These are phyloP conservation scores for Allobates femoralis DNA, from an alignment of 2,797 vertebrate genomes.

Conservation along the genomic window DNA sequence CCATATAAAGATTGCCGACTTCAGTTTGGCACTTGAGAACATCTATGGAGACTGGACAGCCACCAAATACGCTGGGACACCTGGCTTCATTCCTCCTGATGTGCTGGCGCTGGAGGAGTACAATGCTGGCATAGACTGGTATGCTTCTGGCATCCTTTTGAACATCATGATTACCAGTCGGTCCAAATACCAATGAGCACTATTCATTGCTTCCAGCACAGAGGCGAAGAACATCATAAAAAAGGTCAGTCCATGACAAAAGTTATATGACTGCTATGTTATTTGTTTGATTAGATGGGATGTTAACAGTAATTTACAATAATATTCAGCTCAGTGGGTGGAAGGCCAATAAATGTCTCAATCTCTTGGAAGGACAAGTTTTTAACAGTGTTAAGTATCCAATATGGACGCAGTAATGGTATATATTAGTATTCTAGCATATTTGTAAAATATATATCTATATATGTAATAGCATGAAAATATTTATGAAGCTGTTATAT, in stretches of 20 bases:
- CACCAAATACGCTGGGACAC: not conserved
- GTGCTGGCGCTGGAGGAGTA: not conserved
- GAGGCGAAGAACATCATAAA: not conserved
- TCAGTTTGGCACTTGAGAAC: not conserved
- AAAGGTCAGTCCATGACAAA: not conserved
- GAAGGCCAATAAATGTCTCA: too few relatives aligned
- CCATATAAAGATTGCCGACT: not conserved
- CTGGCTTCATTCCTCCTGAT: not conserved
- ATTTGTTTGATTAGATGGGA: not conserved
- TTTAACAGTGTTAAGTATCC: too few relatives aligned
- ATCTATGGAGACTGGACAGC: not conserved
- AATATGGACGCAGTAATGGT: too few relatives aligned
- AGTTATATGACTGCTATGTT: not conserved
- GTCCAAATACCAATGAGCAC: not conserved
- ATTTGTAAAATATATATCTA: too few relatives aligned
- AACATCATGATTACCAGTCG: not conserved
- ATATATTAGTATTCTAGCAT: too few relatives aligned
- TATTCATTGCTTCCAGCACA: not conserved
- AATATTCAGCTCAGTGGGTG: too few relatives aligned
- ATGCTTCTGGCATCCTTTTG: not conserved
- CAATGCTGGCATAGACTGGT: not conserved
- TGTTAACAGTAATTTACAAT: too few relatives aligned
- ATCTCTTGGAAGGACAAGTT: too few relatives aligned
- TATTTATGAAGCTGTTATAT: too few relatives aligned
- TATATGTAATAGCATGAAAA: too few relatives aligned